Conservation (phyloP, 2,888 invertebrate species). For the Drosophila siamana region DNA sequence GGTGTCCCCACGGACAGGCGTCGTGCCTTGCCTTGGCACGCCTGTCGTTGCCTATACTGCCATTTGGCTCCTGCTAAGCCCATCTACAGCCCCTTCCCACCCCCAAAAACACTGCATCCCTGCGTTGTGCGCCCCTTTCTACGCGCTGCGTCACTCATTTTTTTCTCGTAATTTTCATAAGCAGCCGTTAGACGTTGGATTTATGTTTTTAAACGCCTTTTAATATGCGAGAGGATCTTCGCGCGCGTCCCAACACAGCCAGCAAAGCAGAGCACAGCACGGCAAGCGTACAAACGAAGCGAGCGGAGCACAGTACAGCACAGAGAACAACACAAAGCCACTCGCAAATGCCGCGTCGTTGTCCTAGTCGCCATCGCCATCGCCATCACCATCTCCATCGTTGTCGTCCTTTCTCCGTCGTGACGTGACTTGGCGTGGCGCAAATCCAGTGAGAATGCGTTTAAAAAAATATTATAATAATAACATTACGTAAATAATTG, state of each 20-base stretch:
- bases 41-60: slow-evolving; percentile 32
- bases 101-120: too few species aligned
- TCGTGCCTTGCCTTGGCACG: slow-evolving; percentile 16
- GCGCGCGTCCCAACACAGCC: slow-evolving; percentile 51
- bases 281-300: not conserved
- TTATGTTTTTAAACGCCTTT: slow-evolving; percentile 84
- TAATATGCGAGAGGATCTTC: slow-evolving; percentile 80
- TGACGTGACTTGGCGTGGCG: slow-evolving; percentile 35
- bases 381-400: slow-evolving; percentile 3
- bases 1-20: slow-evolving; percentile 53
- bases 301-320: not conserved
- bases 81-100: slow-evolving; percentile 14
- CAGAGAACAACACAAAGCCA: slow-evolving; percentile 67
- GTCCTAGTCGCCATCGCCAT: slow-evolving; percentile 40
- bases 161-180: slow-evolving; percentile 83
- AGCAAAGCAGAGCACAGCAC: not conserved
- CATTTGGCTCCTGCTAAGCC: slow-evolving; percentile 63
- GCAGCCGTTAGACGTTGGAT: slow-evolving; percentile 83
- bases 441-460: slow-evolving; percentile 80
- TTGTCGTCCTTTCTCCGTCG: slow-evolving; percentile 10
- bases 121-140: slow-evolving; percentile 11
- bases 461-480: slow-evolving; percentile 83
- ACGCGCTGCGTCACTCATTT: slow-evolving; percentile 67
- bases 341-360: slow-evolving; percentile 73
- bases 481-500: slow-evolving; percentile 83